phyloP scores from a whole-genome alignment of 2,113 vertebrate species.

The Forbesichthys papilliferus region DNA sequence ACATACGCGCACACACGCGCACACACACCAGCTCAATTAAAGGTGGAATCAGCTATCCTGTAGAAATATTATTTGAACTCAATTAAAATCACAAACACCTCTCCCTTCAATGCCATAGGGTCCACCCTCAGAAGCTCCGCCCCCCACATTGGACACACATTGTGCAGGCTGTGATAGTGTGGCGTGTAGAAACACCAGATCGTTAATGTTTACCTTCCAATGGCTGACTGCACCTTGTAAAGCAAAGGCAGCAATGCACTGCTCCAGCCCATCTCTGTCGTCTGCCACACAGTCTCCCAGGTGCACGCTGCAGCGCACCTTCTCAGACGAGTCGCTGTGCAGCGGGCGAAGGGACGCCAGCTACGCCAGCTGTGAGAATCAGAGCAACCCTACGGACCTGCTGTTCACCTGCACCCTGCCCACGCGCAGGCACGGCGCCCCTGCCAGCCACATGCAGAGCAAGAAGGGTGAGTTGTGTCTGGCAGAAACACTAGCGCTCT shows the following conservation, averaged over 20 bases:
- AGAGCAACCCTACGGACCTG: conserved; percentile 72
- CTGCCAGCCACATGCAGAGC: conserved; percentile 62
- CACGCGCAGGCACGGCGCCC: conserved; percentile 73
- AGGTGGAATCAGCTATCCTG: no score
- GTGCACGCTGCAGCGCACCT: conserved; percentile 85
- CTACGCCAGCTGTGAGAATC: conserved; percentile 77
- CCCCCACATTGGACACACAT: no score
- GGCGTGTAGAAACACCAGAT: no score
- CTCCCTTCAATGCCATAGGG: no score
- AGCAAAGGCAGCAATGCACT: no score
- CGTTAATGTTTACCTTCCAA: no score
- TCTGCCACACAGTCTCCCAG: conserved; percentile 76
- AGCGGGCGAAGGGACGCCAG: conserved; percentile 83
- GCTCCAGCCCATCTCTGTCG: conserved; percentile 12
- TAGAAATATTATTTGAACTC: no score
- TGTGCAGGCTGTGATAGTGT: no score
- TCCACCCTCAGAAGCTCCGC: no score
- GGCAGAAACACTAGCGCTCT: background rate
- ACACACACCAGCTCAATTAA: background rate
- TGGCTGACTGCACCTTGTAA: no score
- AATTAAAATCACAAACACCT: no score
- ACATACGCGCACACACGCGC: no score
- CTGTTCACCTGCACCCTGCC: conserved; percentile 89
- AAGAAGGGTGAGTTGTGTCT: conserved; percentile 79
- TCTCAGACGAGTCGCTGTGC: conserved; percentile 91